Percentiles rank a stretch among this genome's conserved stretches.
Conservation (phyloP, 2,797 vertebrate genomes). For the Parauchenoglanis punctatus region DNA sequence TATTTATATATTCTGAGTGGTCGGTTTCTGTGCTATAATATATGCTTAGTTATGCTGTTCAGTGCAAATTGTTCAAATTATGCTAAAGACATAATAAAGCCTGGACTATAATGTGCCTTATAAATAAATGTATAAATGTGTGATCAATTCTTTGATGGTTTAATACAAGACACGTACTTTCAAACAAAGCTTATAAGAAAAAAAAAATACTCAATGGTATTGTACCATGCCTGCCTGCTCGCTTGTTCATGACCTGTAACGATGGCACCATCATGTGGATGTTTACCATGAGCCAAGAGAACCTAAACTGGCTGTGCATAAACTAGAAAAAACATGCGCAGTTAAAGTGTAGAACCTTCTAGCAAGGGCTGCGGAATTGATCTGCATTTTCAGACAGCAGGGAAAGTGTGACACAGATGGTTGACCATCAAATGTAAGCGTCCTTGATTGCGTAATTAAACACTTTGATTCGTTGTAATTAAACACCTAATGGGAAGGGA, state of each 20-base stretch:
- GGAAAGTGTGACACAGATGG: constrained; percentile 69
- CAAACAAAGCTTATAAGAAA: constrained; percentile 23
- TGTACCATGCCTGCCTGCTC: constrained; percentile 18
- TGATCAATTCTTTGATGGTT: constrained; percentile 38
- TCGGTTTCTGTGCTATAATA: neutral
- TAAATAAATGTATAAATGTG: constrained; percentile 47
- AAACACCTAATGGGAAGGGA: constrained; percentile 75
- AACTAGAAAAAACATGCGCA: constrained; percentile 1
- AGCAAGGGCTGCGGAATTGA: constrained; percentile 58
- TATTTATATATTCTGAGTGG: neutral
- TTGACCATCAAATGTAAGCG: constrained; percentile 74
- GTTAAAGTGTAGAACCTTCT: constrained; percentile 55
- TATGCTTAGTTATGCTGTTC: constrained; percentile 11
- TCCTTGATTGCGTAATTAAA: constrained; percentile 78
- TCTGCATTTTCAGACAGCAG: constrained; percentile 61
- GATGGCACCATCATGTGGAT: constrained; percentile 78
- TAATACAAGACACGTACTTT: constrained; percentile 19
- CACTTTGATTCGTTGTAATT: constrained; percentile 77
- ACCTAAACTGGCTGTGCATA: neutral
- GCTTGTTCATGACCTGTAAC: constrained; percentile 63
- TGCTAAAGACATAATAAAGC: constrained; percentile 44
- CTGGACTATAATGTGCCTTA: constrained; percentile 34
- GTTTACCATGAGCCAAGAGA: constrained; percentile 15
- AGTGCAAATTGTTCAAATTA: constrained; percentile 34
- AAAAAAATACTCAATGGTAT: constrained; percentile 37